Evolutionary conservation across 1,140 invertebrate species (phyloP).

Genomic region (Musca domestica): DNA sequence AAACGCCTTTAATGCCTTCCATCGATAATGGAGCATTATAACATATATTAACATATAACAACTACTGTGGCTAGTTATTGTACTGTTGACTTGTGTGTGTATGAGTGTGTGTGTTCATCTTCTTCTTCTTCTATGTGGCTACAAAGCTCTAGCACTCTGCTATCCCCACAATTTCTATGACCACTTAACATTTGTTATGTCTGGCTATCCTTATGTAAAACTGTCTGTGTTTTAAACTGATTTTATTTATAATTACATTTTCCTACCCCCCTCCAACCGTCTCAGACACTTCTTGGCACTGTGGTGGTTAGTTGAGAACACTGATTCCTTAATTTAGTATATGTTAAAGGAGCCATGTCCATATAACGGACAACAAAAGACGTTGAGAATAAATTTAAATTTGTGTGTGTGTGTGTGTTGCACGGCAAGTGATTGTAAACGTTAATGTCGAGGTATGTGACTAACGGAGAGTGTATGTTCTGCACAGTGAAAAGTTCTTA

Average conservation of each 20-base stretch:
- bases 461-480: too few relatives aligned
- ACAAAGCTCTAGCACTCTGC: background rate
- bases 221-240: constrained; percentile 19
- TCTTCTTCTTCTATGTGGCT: background rate
- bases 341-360: background rate
- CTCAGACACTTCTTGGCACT: background rate
- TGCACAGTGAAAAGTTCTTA: too few relatives aligned
- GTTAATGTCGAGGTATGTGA: too few relatives aligned
- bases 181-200: background rate
- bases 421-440: too few relatives aligned
- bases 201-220: constrained; percentile 8
- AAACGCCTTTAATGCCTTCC: constrained; percentile 1
- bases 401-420: too few relatives aligned
- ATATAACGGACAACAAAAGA: constrained; percentile 6
- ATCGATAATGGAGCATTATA: background rate
- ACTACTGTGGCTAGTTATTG: background rate
- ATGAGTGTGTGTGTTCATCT: background rate
- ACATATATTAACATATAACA: background rate
- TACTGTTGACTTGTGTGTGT: background rate
- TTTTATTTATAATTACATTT: constrained; percentile 12
- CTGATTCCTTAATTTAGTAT: background rate
- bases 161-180: background rate
- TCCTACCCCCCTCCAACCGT: background rate
- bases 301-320: background rate
- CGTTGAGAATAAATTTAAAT: constrained; percentile 9